Evolutionary conservation across 1,140 invertebrate genomes (phyloP).

Genomic region (Halesus radiatus): DNA sequence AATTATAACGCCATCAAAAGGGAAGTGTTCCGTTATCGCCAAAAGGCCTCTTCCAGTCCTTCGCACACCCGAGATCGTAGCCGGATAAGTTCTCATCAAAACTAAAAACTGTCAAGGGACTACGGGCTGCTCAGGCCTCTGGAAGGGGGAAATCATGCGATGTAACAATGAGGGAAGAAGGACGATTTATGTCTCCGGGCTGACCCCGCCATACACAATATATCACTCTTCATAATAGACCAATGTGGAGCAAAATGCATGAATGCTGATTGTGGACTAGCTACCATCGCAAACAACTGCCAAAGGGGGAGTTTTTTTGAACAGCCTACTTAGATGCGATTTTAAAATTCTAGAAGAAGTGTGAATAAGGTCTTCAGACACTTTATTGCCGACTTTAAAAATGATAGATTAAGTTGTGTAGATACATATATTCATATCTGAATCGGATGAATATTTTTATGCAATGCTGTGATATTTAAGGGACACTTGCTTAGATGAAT

Average conservation of each 20-base stretch:
- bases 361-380: background rate
- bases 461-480: background rate
- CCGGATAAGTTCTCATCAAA: conserved; percentile 23
- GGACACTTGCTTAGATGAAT: too few relatives aligned
- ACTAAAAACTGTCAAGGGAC: conserved; percentile 14
- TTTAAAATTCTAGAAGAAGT: background rate
- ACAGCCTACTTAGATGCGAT: background rate
- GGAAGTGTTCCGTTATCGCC: background rate
- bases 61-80: conserved; percentile 10
- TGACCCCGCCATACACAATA: conserved; percentile 48
- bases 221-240: conserved; percentile 54
- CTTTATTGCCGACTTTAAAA: background rate
- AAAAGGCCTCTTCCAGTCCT: background rate
- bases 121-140: background rate
- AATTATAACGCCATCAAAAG: too few relatives aligned
- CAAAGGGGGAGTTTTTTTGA: conserved; percentile 17
- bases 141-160: background rate
- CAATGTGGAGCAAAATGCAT: conserved; percentile 45
- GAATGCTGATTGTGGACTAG: conserved; percentile 3
- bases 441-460: background rate
- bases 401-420: background rate
- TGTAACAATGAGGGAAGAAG: conserved; percentile 48
- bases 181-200: conserved; percentile 55
- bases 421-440: background rate
- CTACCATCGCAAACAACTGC: background rate